These are phyloP conservation scores for Chaetodon trifascialis DNA, from an alignment of 2,113 vertebrate genomes.

Conservation along the genomic window DNA sequence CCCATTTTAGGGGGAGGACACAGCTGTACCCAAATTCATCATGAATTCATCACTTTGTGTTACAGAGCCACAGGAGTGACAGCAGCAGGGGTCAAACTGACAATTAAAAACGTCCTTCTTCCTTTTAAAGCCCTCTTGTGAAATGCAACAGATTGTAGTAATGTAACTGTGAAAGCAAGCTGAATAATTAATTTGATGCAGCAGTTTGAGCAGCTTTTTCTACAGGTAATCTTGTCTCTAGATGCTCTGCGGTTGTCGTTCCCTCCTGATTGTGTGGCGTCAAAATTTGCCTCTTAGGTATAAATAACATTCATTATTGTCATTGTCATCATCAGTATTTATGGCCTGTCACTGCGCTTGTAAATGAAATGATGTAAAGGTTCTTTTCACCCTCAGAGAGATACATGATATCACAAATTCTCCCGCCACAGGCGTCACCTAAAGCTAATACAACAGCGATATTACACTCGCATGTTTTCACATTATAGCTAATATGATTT, in stretches of 20 bases:
- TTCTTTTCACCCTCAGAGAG: not conserved
- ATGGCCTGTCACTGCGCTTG: conserved; percentile 31
- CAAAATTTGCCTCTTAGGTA: conserved; percentile 35
- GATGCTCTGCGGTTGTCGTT: conserved; percentile 38
- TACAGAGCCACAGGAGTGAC: conserved; percentile 20
- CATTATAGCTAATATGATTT: not conserved
- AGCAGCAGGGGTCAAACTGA: conserved; percentile 60
- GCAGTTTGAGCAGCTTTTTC: conserved; percentile 22
- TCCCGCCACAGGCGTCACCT: conserved; percentile 22
- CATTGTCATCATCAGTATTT: conserved; percentile 44
- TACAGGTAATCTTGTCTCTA: conserved; percentile 48
- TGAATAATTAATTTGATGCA: conserved; percentile 62
- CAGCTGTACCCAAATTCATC: conserved; percentile 47
- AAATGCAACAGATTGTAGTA: conserved; percentile 60
- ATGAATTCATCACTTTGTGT: conserved; percentile 49
- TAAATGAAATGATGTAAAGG: conserved; percentile 36
- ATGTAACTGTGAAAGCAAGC: conserved; percentile 50
- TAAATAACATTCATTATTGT: conserved; percentile 45
- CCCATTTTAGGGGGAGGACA: conserved; percentile 16
- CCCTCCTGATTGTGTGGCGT: conserved; percentile 31
- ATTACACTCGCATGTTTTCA: conserved; percentile 1
- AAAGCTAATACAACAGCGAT: not conserved
- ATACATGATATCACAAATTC: conserved; percentile 5
- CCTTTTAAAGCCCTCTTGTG: conserved; percentile 62
- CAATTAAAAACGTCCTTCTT: conserved; percentile 69